Evolutionary conservation across 2,888 invertebrate species (phyloP).

Genomic region (Dexiosoma caninum): DNA sequence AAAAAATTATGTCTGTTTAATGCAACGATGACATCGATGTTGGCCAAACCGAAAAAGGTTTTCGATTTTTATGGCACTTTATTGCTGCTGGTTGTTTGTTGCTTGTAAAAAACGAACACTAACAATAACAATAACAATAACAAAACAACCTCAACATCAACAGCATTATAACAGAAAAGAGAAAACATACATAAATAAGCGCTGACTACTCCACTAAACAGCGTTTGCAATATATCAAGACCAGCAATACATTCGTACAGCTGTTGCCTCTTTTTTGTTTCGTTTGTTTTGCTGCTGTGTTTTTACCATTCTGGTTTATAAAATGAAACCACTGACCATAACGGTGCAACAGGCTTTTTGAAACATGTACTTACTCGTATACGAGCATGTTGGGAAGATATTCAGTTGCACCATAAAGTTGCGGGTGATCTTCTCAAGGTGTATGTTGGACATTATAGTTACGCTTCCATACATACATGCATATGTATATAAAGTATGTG

Average conservation of each 20-base stretch:
- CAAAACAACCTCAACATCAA: too few relatives aligned
- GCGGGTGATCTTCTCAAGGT: slow-evolving; percentile 56
- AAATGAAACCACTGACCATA: slow-evolving; percentile 63
- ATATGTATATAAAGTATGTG: neutral
- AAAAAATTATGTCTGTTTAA: neutral
- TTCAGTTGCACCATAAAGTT: slow-evolving; percentile 49
- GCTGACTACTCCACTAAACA: slow-evolving; percentile 12
- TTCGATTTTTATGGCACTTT: slow-evolving; percentile 39
- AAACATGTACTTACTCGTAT: slow-evolving; percentile 45
- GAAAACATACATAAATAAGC: slow-evolving; percentile 32
- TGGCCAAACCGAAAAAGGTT: slow-evolving; percentile 30
- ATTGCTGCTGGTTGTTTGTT: slow-evolving; percentile 18
- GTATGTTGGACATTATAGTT: neutral
- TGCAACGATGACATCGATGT: neutral
- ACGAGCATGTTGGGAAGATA: slow-evolving; percentile 36
- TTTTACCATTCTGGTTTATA: slow-evolving; percentile 54
- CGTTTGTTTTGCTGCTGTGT: slow-evolving; percentile 8
- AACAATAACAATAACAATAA: too few relatives aligned
- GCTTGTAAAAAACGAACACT: neutral
- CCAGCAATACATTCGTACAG: slow-evolving; percentile 35
- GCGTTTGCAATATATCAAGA: slow-evolving; percentile 1
- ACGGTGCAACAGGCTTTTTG: slow-evolving; percentile 57
- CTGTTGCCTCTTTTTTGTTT: slow-evolving; percentile 38
- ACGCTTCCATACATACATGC: neutral
- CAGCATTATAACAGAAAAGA: slow-evolving; percentile 18